phyloP scores from a whole-genome alignment of 2,797 vertebrate genomes.

The Ficedula albicollis region DNA sequence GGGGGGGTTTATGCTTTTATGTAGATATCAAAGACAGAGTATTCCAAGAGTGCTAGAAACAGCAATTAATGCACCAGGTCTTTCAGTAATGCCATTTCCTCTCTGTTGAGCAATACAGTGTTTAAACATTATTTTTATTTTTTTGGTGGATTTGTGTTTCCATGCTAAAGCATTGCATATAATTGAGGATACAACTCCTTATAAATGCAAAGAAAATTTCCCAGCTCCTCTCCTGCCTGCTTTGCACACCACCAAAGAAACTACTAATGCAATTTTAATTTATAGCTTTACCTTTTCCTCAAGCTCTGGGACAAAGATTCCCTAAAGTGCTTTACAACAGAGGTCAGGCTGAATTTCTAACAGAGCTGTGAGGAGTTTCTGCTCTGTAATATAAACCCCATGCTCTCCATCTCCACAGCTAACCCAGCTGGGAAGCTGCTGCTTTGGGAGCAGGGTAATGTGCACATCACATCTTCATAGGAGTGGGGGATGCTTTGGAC shows the following conservation, averaged over 20 bases:
- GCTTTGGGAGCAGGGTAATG: neutral
- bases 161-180: neutral
- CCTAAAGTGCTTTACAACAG: constrained; percentile 43
- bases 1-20: neutral
- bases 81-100: neutral
- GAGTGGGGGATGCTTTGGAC: neutral
- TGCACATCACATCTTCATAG: neutral
- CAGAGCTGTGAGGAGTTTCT: neutral
- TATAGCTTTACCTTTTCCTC: constrained; percentile 20
- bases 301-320: constrained; percentile 40
- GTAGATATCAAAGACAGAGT: neutral
- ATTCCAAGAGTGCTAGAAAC: neutral
- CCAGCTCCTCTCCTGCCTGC: neutral
- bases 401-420: neutral
- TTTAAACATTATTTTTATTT: neutral
- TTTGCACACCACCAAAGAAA: neutral
- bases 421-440: neutral
- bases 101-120: neutral
- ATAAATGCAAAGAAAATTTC: neutral
- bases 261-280: constrained; percentile 43
- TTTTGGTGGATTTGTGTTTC: neutral
- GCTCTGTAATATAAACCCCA: neutral
- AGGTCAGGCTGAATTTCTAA: constrained; percentile 20
- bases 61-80: neutral
- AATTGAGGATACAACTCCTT: neutral